phyloP scores from a whole-genome alignment of 2,888 invertebrate genomes.

The Heliconius ismenius region DNA sequence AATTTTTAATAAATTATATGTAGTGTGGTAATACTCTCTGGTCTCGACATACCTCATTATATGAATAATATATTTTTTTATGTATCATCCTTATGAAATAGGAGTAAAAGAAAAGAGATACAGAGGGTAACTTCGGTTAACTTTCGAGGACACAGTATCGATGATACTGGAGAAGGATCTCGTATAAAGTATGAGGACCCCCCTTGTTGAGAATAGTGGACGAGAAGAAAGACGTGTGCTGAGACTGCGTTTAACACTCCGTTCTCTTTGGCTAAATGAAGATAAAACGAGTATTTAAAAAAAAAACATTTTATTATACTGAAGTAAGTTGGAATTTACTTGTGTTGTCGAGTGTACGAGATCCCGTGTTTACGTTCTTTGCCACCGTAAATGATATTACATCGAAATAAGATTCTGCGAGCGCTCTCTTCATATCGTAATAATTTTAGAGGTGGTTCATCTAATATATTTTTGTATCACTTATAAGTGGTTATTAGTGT shows the following conservation, averaged over 20 bases:
- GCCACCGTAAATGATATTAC: conserved; percentile 38
- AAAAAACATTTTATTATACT: background rate
- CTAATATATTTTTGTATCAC: background rate
- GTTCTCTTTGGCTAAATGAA: background rate
- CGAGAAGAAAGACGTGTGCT: background rate
- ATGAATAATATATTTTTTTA: too few relatives aligned
- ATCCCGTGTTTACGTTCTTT: conserved; percentile 39
- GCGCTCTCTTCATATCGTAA: conserved; percentile 13
- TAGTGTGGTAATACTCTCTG: too few relatives aligned
- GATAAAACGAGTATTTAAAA: background rate
- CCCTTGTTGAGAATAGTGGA: background rate
- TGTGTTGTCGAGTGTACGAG: conserved; percentile 27
- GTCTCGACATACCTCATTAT: too few relatives aligned
- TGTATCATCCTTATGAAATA: too few relatives aligned
- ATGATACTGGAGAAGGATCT: background rate
- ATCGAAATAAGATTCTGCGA: conserved; percentile 32
- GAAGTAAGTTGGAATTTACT: background rate
- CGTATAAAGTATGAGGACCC: too few relatives aligned
- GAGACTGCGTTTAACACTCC: background rate
- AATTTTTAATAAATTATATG: too few relatives aligned
- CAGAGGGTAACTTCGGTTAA: too few relatives aligned
- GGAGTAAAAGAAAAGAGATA: too few relatives aligned
- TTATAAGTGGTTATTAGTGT: too few relatives aligned
- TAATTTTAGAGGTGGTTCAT: conserved; percentile 21
- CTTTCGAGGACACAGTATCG: background rate